Conservation (phyloP, 1,140 invertebrate species). For the Trypoxylus dichotomus region DNA sequence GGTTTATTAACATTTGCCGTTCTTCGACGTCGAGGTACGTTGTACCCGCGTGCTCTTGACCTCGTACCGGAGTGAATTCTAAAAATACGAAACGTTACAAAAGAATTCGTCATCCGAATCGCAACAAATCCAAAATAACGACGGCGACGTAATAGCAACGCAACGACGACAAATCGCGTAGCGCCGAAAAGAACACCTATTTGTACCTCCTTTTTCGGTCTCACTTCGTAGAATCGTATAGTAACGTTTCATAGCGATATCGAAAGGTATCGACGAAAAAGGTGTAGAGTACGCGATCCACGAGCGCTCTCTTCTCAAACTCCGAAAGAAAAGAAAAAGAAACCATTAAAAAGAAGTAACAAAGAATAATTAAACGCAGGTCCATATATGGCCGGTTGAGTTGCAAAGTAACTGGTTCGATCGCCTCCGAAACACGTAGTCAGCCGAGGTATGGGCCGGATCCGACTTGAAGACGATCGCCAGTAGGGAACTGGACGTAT, state of each 20-base stretch:
- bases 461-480: not conserved
- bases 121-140: not conserved
- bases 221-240: too few species aligned
- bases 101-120: constrained; percentile 15
- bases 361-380: not conserved
- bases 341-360: not conserved
- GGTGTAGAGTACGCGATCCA: not conserved
- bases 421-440: not conserved
- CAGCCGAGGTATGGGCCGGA: not conserved
- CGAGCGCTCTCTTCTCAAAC: not conserved
- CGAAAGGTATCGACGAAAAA: not conserved
- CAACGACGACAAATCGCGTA: not conserved
- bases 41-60: constrained; percentile 14
- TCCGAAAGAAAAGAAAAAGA: not conserved
- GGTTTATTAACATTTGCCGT: constrained; percentile 3
- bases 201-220: not conserved
- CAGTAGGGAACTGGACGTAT: not conserved
- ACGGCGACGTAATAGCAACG: not conserved
- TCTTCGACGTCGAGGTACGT: not conserved
- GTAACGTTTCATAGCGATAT: too few species aligned
- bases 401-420: constrained; percentile 15
- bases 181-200: not conserved
- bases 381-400: not conserved
- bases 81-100: not conserved
- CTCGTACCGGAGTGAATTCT: not conserved